Percentiles rank a stretch among this genome's conserved stretches.
Evolutionary conservation across 2,888 invertebrate species (phyloP).

Genomic region (Agriopis aurantiaria): DNA sequence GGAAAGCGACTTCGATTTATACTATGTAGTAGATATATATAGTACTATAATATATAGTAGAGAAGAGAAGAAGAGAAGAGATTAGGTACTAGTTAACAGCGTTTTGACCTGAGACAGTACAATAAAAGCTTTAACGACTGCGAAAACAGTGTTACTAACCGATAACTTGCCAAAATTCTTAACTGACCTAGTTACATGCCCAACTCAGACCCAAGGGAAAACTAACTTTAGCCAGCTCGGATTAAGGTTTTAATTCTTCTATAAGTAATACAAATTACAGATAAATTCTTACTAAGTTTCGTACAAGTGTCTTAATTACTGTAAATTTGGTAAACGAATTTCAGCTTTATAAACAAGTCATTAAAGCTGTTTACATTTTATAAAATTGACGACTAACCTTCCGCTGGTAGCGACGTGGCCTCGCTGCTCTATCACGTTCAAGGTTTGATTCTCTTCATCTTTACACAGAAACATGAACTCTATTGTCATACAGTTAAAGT

Average conservation of each 20-base stretch:
- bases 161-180: conserved; percentile 43
- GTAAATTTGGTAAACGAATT: conserved; percentile 15
- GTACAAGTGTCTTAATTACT: conserved; percentile 14
- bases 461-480: conserved; percentile 42
- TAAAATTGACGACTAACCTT: conserved; percentile 62
- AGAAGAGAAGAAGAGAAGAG: too few species aligned
- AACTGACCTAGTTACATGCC: conserved; percentile 39
- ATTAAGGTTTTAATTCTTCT: neutral
- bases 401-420: conserved; percentile 64
- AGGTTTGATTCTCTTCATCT: conserved; percentile 65
- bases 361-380: conserved; percentile 36
- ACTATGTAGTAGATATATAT: too few species aligned
- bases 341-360: conserved; percentile 25
- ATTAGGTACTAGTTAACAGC: neutral
- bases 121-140: neutral
- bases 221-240: neutral
- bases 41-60: too few species aligned
- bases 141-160: conserved; percentile 41
- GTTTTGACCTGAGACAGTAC: neutral
- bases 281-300: conserved; percentile 23
- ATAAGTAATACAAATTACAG: conserved; percentile 1
- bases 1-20: too few species aligned
- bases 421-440: conserved; percentile 76
- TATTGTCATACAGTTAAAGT: conserved; percentile 34
- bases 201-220: neutral